Conservation (phyloP, 2,888 invertebrate species). For the Polydrusus cervinus region DNA sequence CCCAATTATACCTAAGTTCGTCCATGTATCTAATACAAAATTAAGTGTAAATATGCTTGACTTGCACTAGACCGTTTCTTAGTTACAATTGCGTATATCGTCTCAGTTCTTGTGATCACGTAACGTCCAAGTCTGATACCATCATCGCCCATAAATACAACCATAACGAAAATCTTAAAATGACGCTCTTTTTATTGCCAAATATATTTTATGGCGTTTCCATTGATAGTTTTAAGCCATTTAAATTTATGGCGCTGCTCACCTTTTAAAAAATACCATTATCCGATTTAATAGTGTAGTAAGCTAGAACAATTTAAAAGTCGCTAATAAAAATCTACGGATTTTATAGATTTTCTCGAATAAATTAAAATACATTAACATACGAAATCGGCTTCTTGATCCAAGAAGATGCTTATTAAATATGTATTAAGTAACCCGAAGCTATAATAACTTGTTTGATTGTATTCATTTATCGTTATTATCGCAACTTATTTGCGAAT, state of each 20-base stretch:
- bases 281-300: constrained; percentile 31
- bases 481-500: constrained; percentile 42
- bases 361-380: constrained; percentile 47
- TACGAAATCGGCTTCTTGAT: constrained; percentile 32
- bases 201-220: constrained; percentile 40
- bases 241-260: constrained; percentile 39
- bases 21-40: not conserved
- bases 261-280: constrained; percentile 39
- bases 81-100: not conserved
- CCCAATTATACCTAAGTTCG: not conserved
- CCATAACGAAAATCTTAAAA: not conserved
- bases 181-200: constrained; percentile 37
- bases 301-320: constrained; percentile 34
- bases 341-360: constrained; percentile 48
- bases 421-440: constrained; percentile 44
- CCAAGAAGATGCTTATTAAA: constrained; percentile 41
- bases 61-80: no score
- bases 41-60: not conserved
- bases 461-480: constrained; percentile 49
- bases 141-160: constrained; percentile 14
- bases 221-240: constrained; percentile 34
- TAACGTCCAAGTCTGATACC: not conserved
- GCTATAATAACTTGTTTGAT: constrained; percentile 46
- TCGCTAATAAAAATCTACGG: constrained; percentile 36
- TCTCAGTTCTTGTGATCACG: not conserved